phyloP scores from a whole-genome alignment of 2,888 invertebrate genomes.

The Lydus trimaculatus region DNA sequence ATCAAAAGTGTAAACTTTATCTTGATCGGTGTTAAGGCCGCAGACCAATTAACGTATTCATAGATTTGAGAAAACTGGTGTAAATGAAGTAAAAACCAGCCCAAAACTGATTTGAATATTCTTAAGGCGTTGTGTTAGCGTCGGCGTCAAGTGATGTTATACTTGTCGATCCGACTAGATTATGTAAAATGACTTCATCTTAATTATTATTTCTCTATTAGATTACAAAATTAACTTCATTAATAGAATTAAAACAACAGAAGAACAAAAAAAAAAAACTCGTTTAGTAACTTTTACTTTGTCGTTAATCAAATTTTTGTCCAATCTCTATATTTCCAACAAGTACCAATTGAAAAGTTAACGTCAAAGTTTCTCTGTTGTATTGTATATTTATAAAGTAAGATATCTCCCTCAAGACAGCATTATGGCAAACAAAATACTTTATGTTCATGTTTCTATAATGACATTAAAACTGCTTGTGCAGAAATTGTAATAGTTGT shows the following conservation, averaged over 20 bases:
- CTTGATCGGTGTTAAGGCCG: too few species aligned
- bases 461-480: neutral
- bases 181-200: neutral
- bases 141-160: conserved; percentile 1
- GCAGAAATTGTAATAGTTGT: neutral
- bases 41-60: too few species aligned
- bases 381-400: too few species aligned
- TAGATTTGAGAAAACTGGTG: too few species aligned
- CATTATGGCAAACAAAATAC: neutral
- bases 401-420: too few species aligned
- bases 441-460: neutral
- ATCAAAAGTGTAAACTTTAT: too few species aligned
- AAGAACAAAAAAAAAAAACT: too few species aligned
- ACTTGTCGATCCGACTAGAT: neutral
- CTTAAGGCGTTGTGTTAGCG: neutral
- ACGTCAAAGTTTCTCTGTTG: too few species aligned
- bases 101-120: neutral
- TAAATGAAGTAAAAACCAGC: too few species aligned
- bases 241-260: neutral
- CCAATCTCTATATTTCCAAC: too few species aligned
- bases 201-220: conserved; percentile 5
- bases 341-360: too few species aligned
- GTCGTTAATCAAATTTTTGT: neutral
- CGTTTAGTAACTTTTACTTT: neutral
- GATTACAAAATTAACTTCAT: neutral